Conservation (phyloP, 2,888 invertebrate species). For the Cinara cedri region DNA sequence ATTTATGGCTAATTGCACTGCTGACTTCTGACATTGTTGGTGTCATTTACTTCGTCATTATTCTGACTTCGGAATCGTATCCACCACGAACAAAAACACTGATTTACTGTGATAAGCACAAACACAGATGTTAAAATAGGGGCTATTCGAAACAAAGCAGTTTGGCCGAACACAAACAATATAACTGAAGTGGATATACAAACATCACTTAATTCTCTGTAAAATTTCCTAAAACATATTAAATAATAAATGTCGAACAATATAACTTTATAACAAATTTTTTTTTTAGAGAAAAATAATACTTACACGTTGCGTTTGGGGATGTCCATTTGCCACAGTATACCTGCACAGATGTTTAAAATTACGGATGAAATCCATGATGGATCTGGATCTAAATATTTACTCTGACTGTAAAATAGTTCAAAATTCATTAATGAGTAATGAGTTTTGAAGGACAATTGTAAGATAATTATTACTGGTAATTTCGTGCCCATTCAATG, state of each 20-base stretch:
- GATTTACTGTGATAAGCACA: conserved; percentile 43
- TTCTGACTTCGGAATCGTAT: background rate
- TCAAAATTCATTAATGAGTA: too few relatives aligned
- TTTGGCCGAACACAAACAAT: conserved; percentile 49
- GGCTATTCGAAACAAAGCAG: conserved; percentile 46
- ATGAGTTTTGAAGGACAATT: background rate
- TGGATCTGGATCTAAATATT: conserved; percentile 70
- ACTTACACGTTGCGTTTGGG: conserved; percentile 73
- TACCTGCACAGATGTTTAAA: conserved; percentile 68
- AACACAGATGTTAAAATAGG: conserved; percentile 49
- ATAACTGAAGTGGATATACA: conserved; percentile 19
- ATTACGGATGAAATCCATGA: conserved; percentile 68
- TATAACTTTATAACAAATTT: background rate
- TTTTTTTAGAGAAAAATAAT: conserved; percentile 33
- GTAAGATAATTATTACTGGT: conserved; percentile 70
- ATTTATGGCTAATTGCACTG: background rate
- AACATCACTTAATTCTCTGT: conserved; percentile 22
- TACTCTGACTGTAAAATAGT: conserved; percentile 65
- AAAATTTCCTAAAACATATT: conserved; percentile 43
- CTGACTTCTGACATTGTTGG: background rate
- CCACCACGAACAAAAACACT: conserved; percentile 40
- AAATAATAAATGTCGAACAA: background rate
- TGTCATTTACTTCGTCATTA: background rate
- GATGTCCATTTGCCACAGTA: conserved; percentile 73
- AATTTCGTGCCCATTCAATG: conserved; percentile 81